Evolutionary conservation across 2,888 invertebrate species (phyloP), one percentile per base, ranked within the genome.

Genomic region (Diachrysia chrysitis): DNA sequence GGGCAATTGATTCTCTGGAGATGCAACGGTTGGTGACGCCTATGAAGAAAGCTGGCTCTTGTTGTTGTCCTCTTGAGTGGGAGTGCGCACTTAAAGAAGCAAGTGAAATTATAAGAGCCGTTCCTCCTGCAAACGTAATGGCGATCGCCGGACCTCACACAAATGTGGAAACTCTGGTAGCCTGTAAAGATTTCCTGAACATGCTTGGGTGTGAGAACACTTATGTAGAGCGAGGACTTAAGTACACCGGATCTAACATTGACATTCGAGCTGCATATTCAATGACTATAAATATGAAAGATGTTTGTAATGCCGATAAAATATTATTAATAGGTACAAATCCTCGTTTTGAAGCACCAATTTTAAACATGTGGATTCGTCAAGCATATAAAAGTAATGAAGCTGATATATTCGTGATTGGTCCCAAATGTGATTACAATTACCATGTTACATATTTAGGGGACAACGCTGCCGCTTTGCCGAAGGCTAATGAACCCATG

Each of bases 1-100:
- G 99, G 95, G 97, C 99, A 0, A 99, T 98, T 86, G 99, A 99
- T 92, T 99, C 99, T 1, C 95, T 99, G 60, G 99, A 99, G 90
- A 96, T 99, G 70, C 99, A 99, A 92, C 96, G 99, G 78, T 95
- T 99, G 60, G 97, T 99, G 0, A 97, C 98, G 0, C 99, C 99
- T 0, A 98, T 99, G 98, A 94, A 98, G 70, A 98, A 97, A 89
- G 96, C 96, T 85, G 93, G 96, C 7, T 97, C 97, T 7, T 96
- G 97, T 86, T 94, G 99, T 64, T 96, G 96, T 81, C 96, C 97
- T 9, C 97, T 98, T 9, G 98, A 99, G 88, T 99, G 99, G 99
- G 98, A 99, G 91, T 97, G 97, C 74, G 99, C 98, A 16, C 96
- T 99, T 32, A 95, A 97, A 76, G 94, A 96, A 29, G 96, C 96